Percentiles rank a stretch among this genome's conserved stretches.
Conservation (phyloP, 2,888 invertebrate species). For the Stenurella melanura region DNA sequence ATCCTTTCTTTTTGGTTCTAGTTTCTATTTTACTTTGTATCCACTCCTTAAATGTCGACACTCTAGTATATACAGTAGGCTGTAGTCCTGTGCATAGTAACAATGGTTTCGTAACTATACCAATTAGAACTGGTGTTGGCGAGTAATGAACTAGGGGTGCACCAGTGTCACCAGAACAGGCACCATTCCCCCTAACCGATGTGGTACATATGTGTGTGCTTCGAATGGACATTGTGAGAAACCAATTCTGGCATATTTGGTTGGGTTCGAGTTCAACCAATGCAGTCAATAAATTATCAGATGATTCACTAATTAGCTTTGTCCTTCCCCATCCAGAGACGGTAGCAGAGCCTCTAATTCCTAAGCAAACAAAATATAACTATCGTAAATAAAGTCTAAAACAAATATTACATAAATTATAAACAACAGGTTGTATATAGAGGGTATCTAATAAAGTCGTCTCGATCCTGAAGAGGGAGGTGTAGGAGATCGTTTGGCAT, state of each 20-base stretch:
- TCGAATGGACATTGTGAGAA: too few species aligned
- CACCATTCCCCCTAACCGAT: too few species aligned
- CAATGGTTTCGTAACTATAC: neutral
- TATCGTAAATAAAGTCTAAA: too few species aligned
- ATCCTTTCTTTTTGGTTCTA: neutral
- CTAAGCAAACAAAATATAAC: too few species aligned
- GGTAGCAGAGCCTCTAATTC: neutral
- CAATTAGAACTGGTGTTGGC: neutral
- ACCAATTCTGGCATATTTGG: too few species aligned
- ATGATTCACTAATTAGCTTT: neutral
- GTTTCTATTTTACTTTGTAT: neutral
- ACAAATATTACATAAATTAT: too few species aligned
- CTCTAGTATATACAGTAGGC: neutral
- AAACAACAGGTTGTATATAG: too few species aligned
- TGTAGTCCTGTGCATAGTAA: neutral
- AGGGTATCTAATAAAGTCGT: too few species aligned
- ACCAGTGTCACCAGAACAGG: neutral
- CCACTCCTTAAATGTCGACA: neutral
- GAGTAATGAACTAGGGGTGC: neutral
- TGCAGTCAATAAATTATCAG: neutral
- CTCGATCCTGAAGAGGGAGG: too few species aligned
- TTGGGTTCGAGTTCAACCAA: too few species aligned
- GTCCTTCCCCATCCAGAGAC: conserved; percentile 2
- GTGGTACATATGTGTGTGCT: neutral
- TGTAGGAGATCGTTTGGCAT: too few species aligned